A percentile compares a stretch with the other conserved stretches of the same genome.
Evolutionary conservation across 2,797 vertebrate species (phyloP).

Genomic region (Lerista edwardsae): DNA sequence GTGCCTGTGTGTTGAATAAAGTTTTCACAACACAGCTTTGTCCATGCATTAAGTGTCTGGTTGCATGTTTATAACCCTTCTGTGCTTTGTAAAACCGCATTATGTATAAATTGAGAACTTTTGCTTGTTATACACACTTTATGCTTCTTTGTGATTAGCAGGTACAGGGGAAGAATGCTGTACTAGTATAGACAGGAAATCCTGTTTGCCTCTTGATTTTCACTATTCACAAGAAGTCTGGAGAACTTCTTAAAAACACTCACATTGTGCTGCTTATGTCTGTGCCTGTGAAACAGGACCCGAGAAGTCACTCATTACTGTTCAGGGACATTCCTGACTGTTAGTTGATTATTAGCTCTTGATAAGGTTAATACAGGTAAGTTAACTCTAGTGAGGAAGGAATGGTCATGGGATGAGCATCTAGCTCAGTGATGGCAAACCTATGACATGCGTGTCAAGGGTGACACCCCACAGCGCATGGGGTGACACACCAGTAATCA

Average conservation of each 20-base stretch:
- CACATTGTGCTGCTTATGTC: background rate
- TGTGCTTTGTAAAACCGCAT: background rate
- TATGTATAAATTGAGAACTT: background rate
- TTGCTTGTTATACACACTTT: background rate
- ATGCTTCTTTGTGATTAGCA: background rate
- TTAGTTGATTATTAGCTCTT: background rate
- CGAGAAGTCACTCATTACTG: background rate
- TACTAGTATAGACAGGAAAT: background rate
- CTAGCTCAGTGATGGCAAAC: no score
- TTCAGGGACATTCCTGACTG: background rate
- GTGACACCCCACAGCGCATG: no score
- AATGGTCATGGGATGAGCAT: background rate
- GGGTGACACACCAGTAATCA: no score
- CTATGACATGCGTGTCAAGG: no score
- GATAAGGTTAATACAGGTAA: background rate
- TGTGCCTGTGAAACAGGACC: background rate
- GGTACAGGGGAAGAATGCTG: background rate
- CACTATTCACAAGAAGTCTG: no score
- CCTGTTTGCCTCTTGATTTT: background rate
- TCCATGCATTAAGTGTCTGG: background rate
- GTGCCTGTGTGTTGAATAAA: conserved; percentile 24
- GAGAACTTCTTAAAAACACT: no score
- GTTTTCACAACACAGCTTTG: background rate
- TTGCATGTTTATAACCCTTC: background rate
- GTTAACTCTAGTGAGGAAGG: background rate